Evolutionary conservation across 2,797 vertebrate genomes (phyloP).

Genomic region (Pipistrellus nathusii): DNA sequence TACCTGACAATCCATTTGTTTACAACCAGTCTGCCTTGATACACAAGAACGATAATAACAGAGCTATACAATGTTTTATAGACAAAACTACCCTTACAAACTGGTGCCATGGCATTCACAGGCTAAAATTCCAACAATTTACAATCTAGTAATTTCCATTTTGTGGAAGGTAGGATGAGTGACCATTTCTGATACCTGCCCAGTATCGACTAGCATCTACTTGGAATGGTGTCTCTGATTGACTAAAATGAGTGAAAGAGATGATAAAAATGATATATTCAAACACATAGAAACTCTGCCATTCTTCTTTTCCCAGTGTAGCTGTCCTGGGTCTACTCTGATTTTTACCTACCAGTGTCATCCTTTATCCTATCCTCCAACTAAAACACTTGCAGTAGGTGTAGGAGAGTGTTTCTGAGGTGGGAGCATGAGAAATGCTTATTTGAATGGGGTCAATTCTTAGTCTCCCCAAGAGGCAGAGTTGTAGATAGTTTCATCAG

Average conservation of each 20-base stretch:
- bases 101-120: not conserved
- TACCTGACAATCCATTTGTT: not conserved
- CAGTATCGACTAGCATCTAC: not conserved
- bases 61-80: not conserved
- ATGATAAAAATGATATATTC: not conserved
- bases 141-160: not conserved
- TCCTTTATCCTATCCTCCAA: slow-evolving; percentile 71
- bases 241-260: not conserved
- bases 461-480: slow-evolving; percentile 66
- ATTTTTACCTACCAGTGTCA: slow-evolving; percentile 47
- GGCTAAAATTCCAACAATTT: not conserved
- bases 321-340: slow-evolving; percentile 51
- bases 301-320: not conserved
- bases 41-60: not conserved
- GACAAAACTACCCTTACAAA: not conserved
- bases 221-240: not conserved
- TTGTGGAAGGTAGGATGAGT: not conserved
- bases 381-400: slow-evolving; percentile 71
- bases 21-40: not conserved
- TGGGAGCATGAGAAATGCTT: slow-evolving; percentile 68
- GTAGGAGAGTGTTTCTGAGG: slow-evolving; percentile 59
- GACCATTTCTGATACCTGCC: not conserved
- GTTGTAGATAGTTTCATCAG: slow-evolving; percentile 79
- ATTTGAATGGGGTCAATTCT: slow-evolving; percentile 77
- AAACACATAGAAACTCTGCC: not conserved